phyloP scores from a whole-genome alignment of 2,888 invertebrate genomes.

The Nomada flava region DNA sequence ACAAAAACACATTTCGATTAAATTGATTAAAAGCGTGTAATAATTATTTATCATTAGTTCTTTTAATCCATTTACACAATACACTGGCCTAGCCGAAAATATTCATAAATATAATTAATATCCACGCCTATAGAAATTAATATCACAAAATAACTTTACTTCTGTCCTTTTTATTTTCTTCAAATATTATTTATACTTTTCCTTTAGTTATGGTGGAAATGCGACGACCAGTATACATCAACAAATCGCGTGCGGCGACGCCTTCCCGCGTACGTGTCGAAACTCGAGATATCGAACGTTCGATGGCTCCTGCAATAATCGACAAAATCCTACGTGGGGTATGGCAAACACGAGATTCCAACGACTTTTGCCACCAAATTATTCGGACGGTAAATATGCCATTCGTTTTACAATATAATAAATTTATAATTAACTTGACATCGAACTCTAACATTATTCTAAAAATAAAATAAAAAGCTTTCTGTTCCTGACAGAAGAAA shows the following conservation, averaged over 20 bases:
- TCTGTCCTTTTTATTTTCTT: not conserved
- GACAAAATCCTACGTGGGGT: slow-evolving; percentile 93
- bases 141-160: not conserved
- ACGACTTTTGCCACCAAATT: slow-evolving; percentile 86
- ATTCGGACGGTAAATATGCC: slow-evolving; percentile 57
- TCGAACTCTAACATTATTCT: no score
- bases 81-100: no score
- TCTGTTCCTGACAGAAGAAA: no score
- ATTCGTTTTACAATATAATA: not conserved
- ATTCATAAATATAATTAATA: not conserved
- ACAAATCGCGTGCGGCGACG: slow-evolving; percentile 65
- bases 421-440: not conserved
- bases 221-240: slow-evolving; percentile 20
- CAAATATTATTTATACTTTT: not conserved
- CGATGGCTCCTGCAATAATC: slow-evolving; percentile 98
- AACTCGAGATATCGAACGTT: slow-evolving; percentile 90
- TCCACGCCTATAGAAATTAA: not conserved
- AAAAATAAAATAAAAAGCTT: no score
- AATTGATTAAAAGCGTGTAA: no score
- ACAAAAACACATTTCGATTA: no score
- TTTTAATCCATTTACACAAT: no score
- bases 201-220: not conserved
- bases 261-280: slow-evolving; percentile 78
- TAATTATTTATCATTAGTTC: no score
- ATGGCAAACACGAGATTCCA: slow-evolving; percentile 90